Conservation (phyloP, 1,140 invertebrate species). For the Condylostylus longicornis region DNA sequence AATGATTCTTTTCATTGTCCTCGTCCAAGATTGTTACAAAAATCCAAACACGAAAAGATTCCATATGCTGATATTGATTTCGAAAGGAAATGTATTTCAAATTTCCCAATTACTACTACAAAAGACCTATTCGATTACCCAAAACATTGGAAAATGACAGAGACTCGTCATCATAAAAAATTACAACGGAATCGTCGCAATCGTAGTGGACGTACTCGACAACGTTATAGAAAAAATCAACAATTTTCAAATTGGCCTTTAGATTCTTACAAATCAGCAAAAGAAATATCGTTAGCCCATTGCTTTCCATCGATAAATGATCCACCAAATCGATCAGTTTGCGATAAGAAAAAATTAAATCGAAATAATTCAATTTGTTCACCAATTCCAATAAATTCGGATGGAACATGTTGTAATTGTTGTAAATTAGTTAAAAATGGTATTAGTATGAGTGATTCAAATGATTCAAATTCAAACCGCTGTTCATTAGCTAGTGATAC, state of each 20-base stretch:
- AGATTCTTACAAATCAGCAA: neutral
- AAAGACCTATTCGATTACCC: slow-evolving; percentile 1
- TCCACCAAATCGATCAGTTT: neutral
- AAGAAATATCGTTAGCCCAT: slow-evolving; percentile 1
- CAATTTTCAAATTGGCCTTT: too few species aligned
- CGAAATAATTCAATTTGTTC: neutral
- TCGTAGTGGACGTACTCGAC: neutral
- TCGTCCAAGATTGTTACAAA: too few species aligned
- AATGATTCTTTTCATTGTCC: too few species aligned
- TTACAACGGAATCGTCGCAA: neutral
- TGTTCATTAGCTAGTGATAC: neutral
- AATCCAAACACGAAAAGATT: neutral
- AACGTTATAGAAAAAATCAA: neutral
- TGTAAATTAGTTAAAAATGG: neutral
- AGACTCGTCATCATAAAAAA: too few species aligned
- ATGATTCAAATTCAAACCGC: too few species aligned
- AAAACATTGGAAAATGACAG: neutral
- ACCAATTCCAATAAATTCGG: neutral
- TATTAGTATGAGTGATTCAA: neutral
- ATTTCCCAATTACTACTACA: too few species aligned
- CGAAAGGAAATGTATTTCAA: too few species aligned
- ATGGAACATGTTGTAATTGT: neutral
- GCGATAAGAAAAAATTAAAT: neutral
- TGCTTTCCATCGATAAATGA: neutral
- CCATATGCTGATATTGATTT: slow-evolving; percentile 3